These are phyloP conservation scores for Aphodius sticticus DNA, from an alignment of 2,888 invertebrate species.

Conservation along the genomic window DNA sequence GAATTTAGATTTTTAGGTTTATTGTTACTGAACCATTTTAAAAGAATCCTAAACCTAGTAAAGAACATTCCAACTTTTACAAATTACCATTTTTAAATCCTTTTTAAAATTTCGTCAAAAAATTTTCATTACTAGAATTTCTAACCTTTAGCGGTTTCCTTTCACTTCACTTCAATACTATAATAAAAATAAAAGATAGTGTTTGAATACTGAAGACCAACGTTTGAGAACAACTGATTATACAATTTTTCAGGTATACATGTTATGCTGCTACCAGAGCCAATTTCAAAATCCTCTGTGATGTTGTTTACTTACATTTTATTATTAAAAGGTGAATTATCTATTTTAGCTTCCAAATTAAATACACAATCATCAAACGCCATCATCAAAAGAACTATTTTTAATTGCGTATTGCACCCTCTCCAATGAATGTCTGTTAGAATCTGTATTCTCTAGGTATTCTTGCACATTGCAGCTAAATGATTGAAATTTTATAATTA, in stretches of 20 bases:
- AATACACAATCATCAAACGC: not conserved
- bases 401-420: not conserved
- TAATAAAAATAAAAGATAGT: too few species aligned
- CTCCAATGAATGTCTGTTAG: not conserved
- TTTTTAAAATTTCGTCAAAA: too few species aligned
- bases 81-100: too few species aligned
- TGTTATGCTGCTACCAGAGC: not conserved
- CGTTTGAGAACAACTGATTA: not conserved
- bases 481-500: too few species aligned
- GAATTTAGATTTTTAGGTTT: too few species aligned
- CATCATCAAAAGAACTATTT: not conserved
- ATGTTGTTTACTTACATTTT: not conserved
- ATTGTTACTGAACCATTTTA: too few species aligned
- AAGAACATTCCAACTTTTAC: too few species aligned
- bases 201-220: not conserved
- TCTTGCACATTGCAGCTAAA: constrained; percentile 22
- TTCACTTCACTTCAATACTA: too few species aligned
- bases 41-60: too few species aligned
- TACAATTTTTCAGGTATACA: not conserved
- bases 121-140: too few species aligned
- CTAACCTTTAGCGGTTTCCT: too few species aligned
- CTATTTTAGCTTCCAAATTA: not conserved
- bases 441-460: constrained; percentile 5
- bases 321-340: not conserved
- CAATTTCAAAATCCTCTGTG: not conserved